Evolutionary conservation across 2,113 vertebrate species (phyloP).

Genomic region (Ascaphus truei): DNA sequence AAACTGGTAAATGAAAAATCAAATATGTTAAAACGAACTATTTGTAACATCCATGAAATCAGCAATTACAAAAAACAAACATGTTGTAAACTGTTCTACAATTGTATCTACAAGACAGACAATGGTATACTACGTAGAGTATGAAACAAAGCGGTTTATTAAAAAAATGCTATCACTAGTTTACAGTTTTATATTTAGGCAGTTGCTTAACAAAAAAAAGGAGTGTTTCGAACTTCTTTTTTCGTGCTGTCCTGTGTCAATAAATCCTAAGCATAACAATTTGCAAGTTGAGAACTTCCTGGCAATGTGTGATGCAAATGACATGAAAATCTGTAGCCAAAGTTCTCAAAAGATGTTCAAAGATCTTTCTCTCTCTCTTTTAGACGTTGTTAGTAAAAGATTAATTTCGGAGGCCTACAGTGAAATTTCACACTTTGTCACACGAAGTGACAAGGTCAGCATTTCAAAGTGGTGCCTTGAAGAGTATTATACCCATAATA

Average conservation of each 20-base stretch:
- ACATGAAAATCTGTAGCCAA: neutral
- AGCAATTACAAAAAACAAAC: no score
- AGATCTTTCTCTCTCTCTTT: neutral
- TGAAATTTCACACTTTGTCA: conserved; percentile 32
- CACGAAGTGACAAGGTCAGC: conserved; percentile 34
- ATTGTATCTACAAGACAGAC: no score
- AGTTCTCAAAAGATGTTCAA: neutral
- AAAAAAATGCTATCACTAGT: neutral
- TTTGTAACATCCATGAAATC: no score
- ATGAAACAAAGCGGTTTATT: neutral
- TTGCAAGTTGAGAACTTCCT: conserved; percentile 26
- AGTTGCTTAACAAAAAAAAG: conserved; percentile 11
- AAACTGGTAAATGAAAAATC: no score
- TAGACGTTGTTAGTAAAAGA: conserved; percentile 32
- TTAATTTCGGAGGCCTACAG: conserved; percentile 35
- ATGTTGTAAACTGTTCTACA: no score
- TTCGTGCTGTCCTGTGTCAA: neutral
- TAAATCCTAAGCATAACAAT: conserved; percentile 24
- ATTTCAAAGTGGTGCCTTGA: conserved; percentile 18
- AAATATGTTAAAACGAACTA: no score
- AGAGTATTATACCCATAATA: conserved; percentile 35
- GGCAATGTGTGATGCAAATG: neutral
- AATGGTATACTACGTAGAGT: no score
- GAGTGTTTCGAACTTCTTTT: neutral
- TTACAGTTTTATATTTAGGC: conserved; percentile 3